Evolutionary conservation across 2,888 invertebrate species (phyloP).

Genomic region (Cordilura impudica): DNA sequence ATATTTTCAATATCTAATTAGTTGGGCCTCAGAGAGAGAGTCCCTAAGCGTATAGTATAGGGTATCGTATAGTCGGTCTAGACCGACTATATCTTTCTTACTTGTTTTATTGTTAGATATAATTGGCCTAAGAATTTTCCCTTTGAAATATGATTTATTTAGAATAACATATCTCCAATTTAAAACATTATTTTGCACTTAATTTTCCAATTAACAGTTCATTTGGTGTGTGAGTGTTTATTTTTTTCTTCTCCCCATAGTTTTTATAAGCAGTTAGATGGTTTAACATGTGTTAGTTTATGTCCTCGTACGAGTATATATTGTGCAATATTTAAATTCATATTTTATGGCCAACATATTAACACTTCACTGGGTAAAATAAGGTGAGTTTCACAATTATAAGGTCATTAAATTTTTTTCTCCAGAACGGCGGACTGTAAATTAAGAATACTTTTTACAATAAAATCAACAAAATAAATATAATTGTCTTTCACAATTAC

Average conservation of each 20-base stretch:
- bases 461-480: too few relatives aligned
- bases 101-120: background rate
- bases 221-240: constrained; percentile 5
- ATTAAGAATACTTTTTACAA: too few relatives aligned
- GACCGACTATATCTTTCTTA: too few relatives aligned
- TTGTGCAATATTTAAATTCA: background rate
- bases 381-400: too few relatives aligned
- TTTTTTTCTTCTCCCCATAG: background rate
- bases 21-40: too few relatives aligned
- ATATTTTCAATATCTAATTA: too few relatives aligned
- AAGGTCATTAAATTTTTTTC: too few relatives aligned
- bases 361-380: constrained; percentile 1
- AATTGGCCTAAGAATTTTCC: background rate
- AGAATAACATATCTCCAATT: constrained; percentile 26
- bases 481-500: too few relatives aligned
- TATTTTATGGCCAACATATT: constrained; percentile 6
- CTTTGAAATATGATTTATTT: background rate
- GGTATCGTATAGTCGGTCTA: too few relatives aligned
- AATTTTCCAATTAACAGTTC: constrained; percentile 44
- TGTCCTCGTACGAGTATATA: background rate
- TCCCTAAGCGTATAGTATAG: too few relatives aligned
- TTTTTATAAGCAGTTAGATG: background rate
- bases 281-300: constrained; percentile 20
- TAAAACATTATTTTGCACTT: constrained; percentile 43
- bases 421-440: too few relatives aligned